These are phyloP conservation scores for Psammodynastes pulverulentus DNA, from an alignment of 2,113 vertebrate species.

Conservation along the genomic window DNA sequence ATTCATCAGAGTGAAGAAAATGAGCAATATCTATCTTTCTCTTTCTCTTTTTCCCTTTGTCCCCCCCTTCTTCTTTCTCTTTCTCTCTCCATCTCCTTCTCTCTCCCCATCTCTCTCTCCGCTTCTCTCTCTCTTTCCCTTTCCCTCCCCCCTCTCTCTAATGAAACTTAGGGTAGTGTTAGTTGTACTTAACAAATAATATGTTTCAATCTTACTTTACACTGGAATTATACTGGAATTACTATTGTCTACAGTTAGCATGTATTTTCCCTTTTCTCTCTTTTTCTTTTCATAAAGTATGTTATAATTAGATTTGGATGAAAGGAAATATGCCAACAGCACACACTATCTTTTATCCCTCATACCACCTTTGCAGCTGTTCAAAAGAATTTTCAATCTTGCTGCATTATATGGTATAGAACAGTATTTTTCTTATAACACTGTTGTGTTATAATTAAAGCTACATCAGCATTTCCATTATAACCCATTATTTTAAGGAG, in stretches of 20 bases:
- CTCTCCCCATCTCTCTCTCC: not conserved
- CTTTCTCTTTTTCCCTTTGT: not conserved
- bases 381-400: conserved; percentile 6
- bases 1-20: not conserved
- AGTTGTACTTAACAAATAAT: not conserved
- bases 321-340: not conserved
- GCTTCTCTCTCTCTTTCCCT: too few species aligned
- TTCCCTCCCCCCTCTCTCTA: too few species aligned
- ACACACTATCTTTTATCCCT: not conserved
- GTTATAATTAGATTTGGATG: conserved; percentile 23
- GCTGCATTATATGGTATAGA: not conserved
- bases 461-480: conserved; percentile 12
- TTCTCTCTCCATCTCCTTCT: too few species aligned
- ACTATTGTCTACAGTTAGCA: not conserved
- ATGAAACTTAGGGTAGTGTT: not conserved
- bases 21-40: not conserved
- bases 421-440: conserved; percentile 2
- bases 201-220: not conserved
- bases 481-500: conserved; percentile 10
- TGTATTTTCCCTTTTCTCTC: not conserved
- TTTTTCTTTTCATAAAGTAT: not conserved
- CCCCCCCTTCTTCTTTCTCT: not conserved
- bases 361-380: conserved; percentile 9
- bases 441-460: conserved; percentile 9
- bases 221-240: conserved; percentile 3